Evolutionary conservation across 2,113 vertebrate species (phyloP), one percentile per base, ranked within the genome.

Genomic region (Panthera leo): DNA sequence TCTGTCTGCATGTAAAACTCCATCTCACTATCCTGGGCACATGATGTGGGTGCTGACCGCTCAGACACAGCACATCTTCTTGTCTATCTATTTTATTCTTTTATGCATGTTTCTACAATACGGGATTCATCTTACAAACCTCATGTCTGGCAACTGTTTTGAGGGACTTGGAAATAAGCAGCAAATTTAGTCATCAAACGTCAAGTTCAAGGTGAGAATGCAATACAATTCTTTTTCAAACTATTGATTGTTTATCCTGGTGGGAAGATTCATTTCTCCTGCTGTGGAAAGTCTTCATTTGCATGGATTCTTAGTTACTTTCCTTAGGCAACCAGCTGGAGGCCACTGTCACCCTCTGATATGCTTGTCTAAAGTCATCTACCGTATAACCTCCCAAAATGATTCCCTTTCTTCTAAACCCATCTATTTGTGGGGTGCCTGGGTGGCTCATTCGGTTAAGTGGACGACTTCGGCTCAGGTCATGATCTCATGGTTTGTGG

Each of bases 341-440:
- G 18, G 21, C 79, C 48, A 21, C 2, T 21, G 9, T n/a, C 21
- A 58, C 5, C 58, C 31, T 8, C 14, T 45, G 68, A 67, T 29
- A 23, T 0, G 29, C 36, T 31, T 84, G 79, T n/a, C 61, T 29
- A 34, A 83, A 83, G 23, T 7, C 45, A n/a, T 85, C 16, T 1
- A 0, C 5, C 6, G 0, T 55, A 53, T 11, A 27, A 19, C 34
- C 0, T 7, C 34, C 8, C 5, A 10, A 39, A 31, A 34, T 3
- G 9, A 21, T 58, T 48, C 21, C 27, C 25, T 63, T 75, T 55
- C n/a, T 5, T 71, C 7, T n/a, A 53, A 10, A 42, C 25, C n/a
- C 55, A 53, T 61, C 15, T 76, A 16, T 3, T 5, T 68, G 63
- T 61, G 58, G 21, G 58, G 58, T 1, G 21, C 58, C 58, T 61